Evolutionary conservation across 2,113 vertebrate species (phyloP), one percentile per base, ranked within the genome.

Genomic region (Diadophis punctatus): DNA sequence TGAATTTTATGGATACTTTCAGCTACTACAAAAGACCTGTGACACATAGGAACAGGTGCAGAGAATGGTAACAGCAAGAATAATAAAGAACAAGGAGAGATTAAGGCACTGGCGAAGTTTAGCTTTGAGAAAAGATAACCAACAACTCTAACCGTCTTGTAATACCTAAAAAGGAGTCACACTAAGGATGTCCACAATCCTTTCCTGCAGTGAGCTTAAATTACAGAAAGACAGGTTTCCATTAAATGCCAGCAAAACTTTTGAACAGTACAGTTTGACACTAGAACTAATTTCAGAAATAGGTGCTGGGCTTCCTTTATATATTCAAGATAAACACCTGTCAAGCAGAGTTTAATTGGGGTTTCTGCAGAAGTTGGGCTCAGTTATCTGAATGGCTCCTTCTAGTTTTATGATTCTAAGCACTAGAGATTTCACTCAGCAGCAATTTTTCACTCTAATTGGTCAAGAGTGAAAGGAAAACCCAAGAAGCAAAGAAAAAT

Each of bases 341-440:
- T 80, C 74, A 80, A 43, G 3, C 34, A 74, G 4, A 80, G 8
- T 80, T 39, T 80, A 80, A 80, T 80, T 43, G 74, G 74, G 74
- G 43, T 80, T 80, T 80, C 34, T 80, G 34, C 18, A 22, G 7
- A 34, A 43, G 8, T 43, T 80, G 74, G 34, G 18, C 8, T 80
- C 18, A 80, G 20, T 43, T 43, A 80, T 80, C 74, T 9, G 34
- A 80, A 80, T 43, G 74, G 74, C 74, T 80, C 74, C 34, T 80
- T 80, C 74, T 80, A 80, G 74, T 43, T 80, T 80, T 43, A 23
- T 80, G 8, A 80, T 80, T 80, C 34, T 80, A 80, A 93, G 39
- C 1, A 0, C 55, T 27, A 34, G 90, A 94, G 7, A 90, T 93
- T 93, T 93, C 94, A 95, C 92, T 90, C 91, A 94, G 93, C 60